Evolutionary conservation across 92 coral and sea anemone genomes (phyloP).

Genomic region (Paramuricea clavata): DNA sequence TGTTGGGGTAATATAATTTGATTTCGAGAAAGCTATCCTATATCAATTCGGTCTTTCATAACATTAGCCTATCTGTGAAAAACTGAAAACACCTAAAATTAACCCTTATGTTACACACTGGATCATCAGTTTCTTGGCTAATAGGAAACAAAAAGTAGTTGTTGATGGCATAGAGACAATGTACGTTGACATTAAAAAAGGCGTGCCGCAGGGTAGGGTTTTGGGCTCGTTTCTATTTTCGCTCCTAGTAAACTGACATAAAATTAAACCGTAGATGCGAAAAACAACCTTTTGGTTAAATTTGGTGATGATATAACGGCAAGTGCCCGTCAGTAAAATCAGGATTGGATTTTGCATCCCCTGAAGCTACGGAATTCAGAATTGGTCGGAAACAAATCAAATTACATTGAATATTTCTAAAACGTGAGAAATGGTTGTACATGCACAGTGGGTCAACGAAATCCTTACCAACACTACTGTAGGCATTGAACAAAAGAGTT

Average conservation of each 20-base stretch:
- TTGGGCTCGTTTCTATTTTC: background rate
- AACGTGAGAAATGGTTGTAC: slow-evolving; percentile 4
- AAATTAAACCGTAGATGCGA: background rate
- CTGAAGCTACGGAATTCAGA: background rate
- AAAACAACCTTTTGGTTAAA: background rate
- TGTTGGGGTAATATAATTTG: slow-evolving; percentile 18
- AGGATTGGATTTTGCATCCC: background rate
- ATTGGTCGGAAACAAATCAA: background rate
- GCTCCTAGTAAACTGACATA: background rate
- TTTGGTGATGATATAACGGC: slow-evolving; percentile 4
- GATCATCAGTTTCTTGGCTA: slow-evolving; percentile 23
- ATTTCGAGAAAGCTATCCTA: slow-evolving; percentile 42
- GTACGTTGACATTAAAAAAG: background rate
- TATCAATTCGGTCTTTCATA: slow-evolving; percentile 24
- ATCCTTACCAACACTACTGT: background rate
- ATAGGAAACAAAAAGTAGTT: slow-evolving; percentile 40
- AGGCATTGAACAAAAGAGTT: background rate
- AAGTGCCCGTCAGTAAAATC: background rate
- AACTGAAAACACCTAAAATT: background rate
- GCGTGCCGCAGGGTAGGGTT: background rate
- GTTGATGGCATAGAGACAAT: slow-evolving; percentile 8
- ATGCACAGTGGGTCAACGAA: background rate
- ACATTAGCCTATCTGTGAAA: slow-evolving; percentile 21
- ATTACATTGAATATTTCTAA: background rate
- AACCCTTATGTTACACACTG: slow-evolving; percentile 37